phyloP scores from a whole-genome alignment of 2,888 invertebrate species.

The Pterostichus niger region DNA sequence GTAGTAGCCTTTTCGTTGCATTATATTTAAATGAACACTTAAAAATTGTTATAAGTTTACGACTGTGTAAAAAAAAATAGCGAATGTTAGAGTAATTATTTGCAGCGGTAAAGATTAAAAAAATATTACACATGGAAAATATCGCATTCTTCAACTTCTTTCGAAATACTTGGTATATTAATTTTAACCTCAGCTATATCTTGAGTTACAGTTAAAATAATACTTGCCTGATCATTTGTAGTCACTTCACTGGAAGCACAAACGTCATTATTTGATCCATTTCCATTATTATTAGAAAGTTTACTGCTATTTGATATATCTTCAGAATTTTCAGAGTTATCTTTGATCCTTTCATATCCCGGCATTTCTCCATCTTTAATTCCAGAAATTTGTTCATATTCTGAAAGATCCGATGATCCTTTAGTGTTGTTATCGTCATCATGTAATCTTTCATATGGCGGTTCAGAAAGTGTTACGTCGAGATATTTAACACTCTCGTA shows the following conservation, averaged over 20 bases:
- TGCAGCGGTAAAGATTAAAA: not conserved
- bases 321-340: conserved; percentile 63
- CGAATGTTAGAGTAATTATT: conserved; percentile 2
- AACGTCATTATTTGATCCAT: conserved; percentile 21
- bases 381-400: conserved; percentile 62
- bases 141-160: conserved; percentile 47
- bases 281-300: conserved; percentile 55
- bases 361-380: conserved; percentile 47
- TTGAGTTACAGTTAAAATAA: conserved; percentile 55
- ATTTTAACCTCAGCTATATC: conserved; percentile 53
- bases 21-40: conserved; percentile 29
- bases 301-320: conserved; percentile 57
- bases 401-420: conserved; percentile 61
- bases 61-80: conserved; percentile 43
- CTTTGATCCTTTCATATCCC: conserved; percentile 60
- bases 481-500: conserved; percentile 90
- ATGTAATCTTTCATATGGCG: conserved; percentile 84
- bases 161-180: conserved; percentile 46
- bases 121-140: conserved; percentile 59
- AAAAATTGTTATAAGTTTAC: conserved; percentile 10
- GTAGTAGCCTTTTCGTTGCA: conserved; percentile 18
- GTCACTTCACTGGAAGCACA: conserved; percentile 9
- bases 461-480: conserved; percentile 80
- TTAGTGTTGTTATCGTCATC: conserved; percentile 71
- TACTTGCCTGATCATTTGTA: conserved; percentile 44